These are phyloP conservation scores for Hybos culiciformis DNA, from an alignment of 2,888 invertebrate species.

Conservation along the genomic window DNA sequence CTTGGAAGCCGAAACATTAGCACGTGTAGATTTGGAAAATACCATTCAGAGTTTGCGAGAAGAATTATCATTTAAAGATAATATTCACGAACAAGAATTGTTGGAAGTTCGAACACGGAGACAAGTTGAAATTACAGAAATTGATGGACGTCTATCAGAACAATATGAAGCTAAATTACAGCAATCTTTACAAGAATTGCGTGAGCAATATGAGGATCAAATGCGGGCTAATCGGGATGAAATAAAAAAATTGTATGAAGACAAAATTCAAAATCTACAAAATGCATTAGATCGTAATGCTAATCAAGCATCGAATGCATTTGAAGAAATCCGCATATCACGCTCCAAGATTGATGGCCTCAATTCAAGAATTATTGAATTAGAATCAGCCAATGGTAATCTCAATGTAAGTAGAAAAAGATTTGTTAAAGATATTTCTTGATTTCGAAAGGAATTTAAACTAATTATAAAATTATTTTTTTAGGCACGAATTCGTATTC, in stretches of 20 bases:
- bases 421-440: neutral
- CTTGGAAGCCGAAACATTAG: slow-evolving; percentile 85
- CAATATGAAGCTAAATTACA: slow-evolving; percentile 89
- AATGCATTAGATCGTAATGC: slow-evolving; percentile 56
- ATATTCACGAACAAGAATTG: slow-evolving; percentile 73
- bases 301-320: slow-evolving; percentile 53
- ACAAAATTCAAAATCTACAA: slow-evolving; percentile 61
- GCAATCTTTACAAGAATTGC: slow-evolving; percentile 76
- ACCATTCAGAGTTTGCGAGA: slow-evolving; percentile 80
- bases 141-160: slow-evolving; percentile 79
- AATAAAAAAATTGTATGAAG: slow-evolving; percentile 52
- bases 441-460: neutral
- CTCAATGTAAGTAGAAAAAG: slow-evolving; percentile 40
- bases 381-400: slow-evolving; percentile 59
- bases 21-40: slow-evolving; percentile 89
- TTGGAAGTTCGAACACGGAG: slow-evolving; percentile 75
- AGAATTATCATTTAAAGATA: slow-evolving; percentile 80
- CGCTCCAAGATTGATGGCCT: slow-evolving; percentile 67
- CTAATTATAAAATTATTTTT: slow-evolving; percentile 15
- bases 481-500: slow-evolving; percentile 57
- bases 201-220: slow-evolving; percentile 85
- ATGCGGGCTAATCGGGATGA: slow-evolving; percentile 82
- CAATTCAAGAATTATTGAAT: slow-evolving; percentile 54
- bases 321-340: slow-evolving; percentile 67
- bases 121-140: slow-evolving; percentile 86